These are phyloP conservation scores for Andrena flavipes DNA, from an alignment of 2,888 invertebrate species.

Conservation along the genomic window DNA sequence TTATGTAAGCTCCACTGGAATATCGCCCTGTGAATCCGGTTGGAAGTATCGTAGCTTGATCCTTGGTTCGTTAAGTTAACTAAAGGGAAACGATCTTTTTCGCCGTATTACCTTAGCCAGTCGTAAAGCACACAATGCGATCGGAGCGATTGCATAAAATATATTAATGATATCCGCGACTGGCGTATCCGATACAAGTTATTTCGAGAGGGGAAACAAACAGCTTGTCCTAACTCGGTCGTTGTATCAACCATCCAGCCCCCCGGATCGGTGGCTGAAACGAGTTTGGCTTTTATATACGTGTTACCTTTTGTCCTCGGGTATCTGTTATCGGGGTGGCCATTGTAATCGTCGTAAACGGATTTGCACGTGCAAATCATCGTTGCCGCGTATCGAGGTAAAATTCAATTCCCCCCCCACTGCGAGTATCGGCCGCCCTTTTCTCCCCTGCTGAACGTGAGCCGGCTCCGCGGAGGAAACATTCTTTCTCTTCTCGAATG, in stretches of 20 bases:
- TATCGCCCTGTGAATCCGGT: neutral
- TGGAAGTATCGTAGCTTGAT: neutral
- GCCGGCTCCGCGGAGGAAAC: constrained; percentile 44
- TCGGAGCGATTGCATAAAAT: constrained; percentile 5
- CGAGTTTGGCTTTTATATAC: constrained; percentile 33
- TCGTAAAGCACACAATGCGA: constrained; percentile 4
- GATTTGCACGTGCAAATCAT: constrained; percentile 69
- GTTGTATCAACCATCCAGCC: constrained; percentile 3
- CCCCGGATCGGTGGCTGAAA: neutral
- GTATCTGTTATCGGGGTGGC: constrained; percentile 54
- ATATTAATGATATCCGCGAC: constrained; percentile 19
- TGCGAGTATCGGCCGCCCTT: neutral
- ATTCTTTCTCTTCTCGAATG: constrained; percentile 53
- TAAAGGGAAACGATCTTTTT: neutral
- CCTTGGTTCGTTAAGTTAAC: neutral
- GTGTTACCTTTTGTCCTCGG: constrained; percentile 58
- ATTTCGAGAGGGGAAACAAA: neutral
- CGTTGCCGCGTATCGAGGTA: constrained; percentile 54
- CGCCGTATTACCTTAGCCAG: neutral
- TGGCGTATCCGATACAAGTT: constrained; percentile 15
- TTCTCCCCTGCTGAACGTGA: neutral
- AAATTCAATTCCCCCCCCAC: constrained; percentile 60
- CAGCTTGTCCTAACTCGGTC: neutral
- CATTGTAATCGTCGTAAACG: constrained; percentile 65
- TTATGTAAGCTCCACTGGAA: neutral